Evolutionary conservation across 2,888 invertebrate genomes (phyloP).

Genomic region (Tigriopus californicus): DNA sequence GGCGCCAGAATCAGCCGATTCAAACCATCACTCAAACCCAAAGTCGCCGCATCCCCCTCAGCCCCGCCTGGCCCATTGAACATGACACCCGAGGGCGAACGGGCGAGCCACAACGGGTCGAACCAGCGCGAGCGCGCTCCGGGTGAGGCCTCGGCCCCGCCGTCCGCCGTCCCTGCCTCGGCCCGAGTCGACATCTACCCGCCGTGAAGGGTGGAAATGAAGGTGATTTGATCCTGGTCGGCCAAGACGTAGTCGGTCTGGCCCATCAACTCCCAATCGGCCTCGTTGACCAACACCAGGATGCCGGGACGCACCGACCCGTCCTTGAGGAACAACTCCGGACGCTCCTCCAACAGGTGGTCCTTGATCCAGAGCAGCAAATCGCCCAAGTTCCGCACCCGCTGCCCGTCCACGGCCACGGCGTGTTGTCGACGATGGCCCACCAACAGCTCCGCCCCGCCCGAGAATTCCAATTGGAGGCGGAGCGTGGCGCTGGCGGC

Average conservation of each 20-base stretch:
- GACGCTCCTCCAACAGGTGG: slow-evolving; percentile 54
- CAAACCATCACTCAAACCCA: no score
- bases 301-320: slow-evolving; percentile 54
- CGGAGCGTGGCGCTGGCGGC: no score
- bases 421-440: slow-evolving; percentile 55
- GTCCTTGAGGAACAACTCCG: slow-evolving; percentile 38
- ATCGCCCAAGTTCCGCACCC: slow-evolving; percentile 36
- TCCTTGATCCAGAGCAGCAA: slow-evolving; percentile 65
- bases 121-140: no score
- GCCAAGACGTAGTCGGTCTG: slow-evolving; percentile 27
- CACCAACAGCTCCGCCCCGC: slow-evolving; percentile 79
- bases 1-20: neutral
- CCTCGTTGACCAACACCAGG: slow-evolving; percentile 76
- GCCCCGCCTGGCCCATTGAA: no score
- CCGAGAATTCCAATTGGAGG: slow-evolving; percentile 36
- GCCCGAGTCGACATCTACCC: no score
- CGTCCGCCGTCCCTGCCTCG: no score
- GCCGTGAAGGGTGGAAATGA: slow-evolving; percentile 35
- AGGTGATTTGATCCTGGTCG: slow-evolving; percentile 29
- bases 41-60: no score
- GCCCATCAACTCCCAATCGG: slow-evolving; percentile 79
- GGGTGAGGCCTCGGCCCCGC: no score
- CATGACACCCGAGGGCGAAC: no score
- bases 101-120: no score
- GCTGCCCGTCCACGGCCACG: slow-evolving; percentile 33